These are phyloP conservation scores for Coelopa frigida DNA, from an alignment of 1,140 invertebrate species.

Conservation along the genomic window DNA sequence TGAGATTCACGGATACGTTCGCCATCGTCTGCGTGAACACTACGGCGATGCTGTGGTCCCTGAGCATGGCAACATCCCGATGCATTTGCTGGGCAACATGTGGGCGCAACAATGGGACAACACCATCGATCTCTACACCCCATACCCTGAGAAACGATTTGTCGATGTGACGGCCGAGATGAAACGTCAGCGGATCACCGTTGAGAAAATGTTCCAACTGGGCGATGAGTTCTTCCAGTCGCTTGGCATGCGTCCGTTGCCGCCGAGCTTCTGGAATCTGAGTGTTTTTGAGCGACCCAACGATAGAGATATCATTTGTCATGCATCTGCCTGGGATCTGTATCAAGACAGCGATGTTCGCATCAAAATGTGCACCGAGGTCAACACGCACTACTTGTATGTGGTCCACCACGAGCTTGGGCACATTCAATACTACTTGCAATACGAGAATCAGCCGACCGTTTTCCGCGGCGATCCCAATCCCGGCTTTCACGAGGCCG, in stretches of 20 bases:
- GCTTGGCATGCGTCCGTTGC: constrained; percentile 74
- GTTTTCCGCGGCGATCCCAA: constrained; percentile 65
- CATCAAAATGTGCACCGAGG: constrained; percentile 71
- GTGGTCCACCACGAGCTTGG: constrained; percentile 74
- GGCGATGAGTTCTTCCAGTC: constrained; percentile 83
- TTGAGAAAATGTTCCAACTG: constrained; percentile 46
- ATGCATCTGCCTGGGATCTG: constrained; percentile 76
- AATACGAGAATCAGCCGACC: constrained; percentile 61
- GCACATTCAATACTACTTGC: constrained; percentile 67
- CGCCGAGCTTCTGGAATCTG: constrained; percentile 68
- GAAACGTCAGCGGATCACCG: constrained; percentile 37
- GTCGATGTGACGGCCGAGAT: constrained; percentile 54
- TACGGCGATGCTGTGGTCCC: constrained; percentile 44
- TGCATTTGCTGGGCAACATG: constrained; percentile 52
- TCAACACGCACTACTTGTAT: constrained; percentile 60
- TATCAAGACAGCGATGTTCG: constrained; percentile 54
- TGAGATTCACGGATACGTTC: constrained; percentile 57
- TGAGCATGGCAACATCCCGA: constrained; percentile 38
- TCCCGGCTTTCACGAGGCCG: constrained; percentile 68
- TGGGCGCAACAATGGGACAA: constrained; percentile 74
- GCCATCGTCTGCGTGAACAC: constrained; percentile 48
- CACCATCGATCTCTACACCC: constrained; percentile 59
- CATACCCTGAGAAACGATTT: constrained; percentile 55
- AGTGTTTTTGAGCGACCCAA: constrained; percentile 64
- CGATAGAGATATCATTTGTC: constrained; percentile 58